These are phyloP conservation scores for Dendrocincla fuliginosa DNA, from an alignment of 2,797 vertebrate species.

Conservation along the genomic window DNA sequence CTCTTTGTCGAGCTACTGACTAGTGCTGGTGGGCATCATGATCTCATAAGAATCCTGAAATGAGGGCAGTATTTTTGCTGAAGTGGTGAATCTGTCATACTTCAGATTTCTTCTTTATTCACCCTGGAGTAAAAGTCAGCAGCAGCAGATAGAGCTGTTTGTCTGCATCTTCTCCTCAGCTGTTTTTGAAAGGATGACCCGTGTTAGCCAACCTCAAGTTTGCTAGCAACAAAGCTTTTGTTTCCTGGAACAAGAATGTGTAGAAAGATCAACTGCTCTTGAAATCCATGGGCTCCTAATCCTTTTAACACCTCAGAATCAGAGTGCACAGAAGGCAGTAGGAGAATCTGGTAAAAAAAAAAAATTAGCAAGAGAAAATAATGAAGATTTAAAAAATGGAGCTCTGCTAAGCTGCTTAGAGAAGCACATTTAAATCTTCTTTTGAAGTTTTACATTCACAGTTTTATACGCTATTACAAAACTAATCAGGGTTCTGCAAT, in stretches of 20 bases:
- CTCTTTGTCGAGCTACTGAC: not conserved
- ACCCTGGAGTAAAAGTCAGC: not conserved
- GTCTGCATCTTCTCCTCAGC: not conserved
- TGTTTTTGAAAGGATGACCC: not conserved
- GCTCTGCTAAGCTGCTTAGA: slow-evolving; percentile 38
- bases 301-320: slow-evolving; percentile 33
- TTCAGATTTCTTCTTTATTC: not conserved
- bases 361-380: slow-evolving; percentile 56
- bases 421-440: slow-evolving; percentile 18
- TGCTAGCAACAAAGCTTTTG: not conserved
- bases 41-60: not conserved
- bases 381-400: slow-evolving; percentile 14
- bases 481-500: not conserved
- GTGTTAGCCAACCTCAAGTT: not conserved
- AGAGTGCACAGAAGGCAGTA: slow-evolving; percentile 10
- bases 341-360: slow-evolving; percentile 6
- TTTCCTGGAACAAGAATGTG: slow-evolving; percentile 1
- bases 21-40: not conserved
- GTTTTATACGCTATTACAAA: slow-evolving; percentile 30
- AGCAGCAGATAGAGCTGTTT: not conserved
- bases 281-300: slow-evolving; percentile 46
- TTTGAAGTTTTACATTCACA: slow-evolving; percentile 17
- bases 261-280: not conserved
- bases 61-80: not conserved
- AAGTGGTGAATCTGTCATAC: not conserved